Evolutionary conservation across 2,888 invertebrate species (phyloP).

Genomic region (Drosophila neoperkinsi): DNA sequence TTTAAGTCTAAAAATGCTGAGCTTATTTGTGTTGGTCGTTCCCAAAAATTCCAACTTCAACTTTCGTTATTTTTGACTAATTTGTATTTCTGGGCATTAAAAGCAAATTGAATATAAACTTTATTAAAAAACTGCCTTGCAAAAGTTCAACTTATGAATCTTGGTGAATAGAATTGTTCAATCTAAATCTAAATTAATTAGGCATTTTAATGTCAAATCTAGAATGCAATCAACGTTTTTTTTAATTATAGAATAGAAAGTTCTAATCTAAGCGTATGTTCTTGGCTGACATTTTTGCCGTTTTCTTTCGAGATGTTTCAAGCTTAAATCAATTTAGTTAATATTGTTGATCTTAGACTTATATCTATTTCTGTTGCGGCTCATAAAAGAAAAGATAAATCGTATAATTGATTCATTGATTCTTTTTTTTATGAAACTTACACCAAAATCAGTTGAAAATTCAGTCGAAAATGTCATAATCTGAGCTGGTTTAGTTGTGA

Average conservation of each 20-base stretch:
- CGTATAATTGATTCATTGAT: background rate
- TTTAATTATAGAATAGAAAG: background rate
- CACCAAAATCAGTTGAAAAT: background rate
- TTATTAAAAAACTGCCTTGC: background rate
- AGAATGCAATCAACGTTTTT: background rate
- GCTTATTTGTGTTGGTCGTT: background rate
- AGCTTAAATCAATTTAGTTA: background rate
- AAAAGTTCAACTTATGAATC: background rate
- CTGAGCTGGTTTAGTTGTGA: background rate
- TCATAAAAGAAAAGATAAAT: background rate
- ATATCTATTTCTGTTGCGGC: background rate
- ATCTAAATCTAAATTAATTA: background rate
- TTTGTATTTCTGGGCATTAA: background rate
- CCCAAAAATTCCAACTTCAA: background rate
- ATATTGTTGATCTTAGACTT: background rate
- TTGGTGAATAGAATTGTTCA: background rate
- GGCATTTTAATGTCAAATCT: background rate
- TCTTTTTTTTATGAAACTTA: background rate
- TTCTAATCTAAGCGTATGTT: background rate
- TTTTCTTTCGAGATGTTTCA: background rate
- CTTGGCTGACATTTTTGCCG: background rate
- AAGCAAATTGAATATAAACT: background rate
- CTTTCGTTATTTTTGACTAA: background rate
- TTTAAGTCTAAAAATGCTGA: too few species aligned
- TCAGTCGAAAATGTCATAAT: background rate